Conservation (phyloP, 1,140 invertebrate species). For the Diprion similis region DNA sequence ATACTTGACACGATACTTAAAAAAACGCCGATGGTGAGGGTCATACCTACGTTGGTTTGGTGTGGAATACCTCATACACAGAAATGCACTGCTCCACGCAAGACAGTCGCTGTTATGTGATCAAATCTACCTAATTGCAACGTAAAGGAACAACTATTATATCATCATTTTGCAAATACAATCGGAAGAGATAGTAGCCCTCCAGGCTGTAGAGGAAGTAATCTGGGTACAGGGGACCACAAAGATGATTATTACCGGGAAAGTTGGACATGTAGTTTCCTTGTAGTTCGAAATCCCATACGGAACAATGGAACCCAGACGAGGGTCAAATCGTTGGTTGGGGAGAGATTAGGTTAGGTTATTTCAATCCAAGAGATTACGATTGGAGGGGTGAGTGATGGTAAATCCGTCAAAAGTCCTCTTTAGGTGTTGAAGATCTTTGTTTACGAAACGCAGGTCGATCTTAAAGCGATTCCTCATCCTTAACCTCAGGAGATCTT, state of each 20-base stretch:
- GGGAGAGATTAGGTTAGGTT: background rate
- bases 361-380: slow-evolving; percentile 5
- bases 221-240: background rate
- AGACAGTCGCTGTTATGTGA: too few species aligned
- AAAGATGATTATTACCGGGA: background rate
- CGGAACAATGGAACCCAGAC: background rate
- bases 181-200: too few species aligned
- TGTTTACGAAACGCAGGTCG: too few species aligned
- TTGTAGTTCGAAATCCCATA: background rate
- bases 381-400: background rate
- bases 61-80: too few species aligned
- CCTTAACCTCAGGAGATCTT: background rate
- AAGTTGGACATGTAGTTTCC: background rate
- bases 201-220: background rate
- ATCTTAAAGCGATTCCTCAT: background rate
- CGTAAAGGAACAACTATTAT: too few species aligned
- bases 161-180: too few species aligned
- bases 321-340: background rate
- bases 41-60: too few species aligned
- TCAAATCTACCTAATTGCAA: too few species aligned
- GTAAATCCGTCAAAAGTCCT: background rate
- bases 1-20: too few species aligned
- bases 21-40: too few species aligned
- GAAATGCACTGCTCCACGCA: too few species aligned
- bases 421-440: too few species aligned